Conservation (phyloP, 2,113 vertebrate genomes). For the Vicugna pacos region DNA sequence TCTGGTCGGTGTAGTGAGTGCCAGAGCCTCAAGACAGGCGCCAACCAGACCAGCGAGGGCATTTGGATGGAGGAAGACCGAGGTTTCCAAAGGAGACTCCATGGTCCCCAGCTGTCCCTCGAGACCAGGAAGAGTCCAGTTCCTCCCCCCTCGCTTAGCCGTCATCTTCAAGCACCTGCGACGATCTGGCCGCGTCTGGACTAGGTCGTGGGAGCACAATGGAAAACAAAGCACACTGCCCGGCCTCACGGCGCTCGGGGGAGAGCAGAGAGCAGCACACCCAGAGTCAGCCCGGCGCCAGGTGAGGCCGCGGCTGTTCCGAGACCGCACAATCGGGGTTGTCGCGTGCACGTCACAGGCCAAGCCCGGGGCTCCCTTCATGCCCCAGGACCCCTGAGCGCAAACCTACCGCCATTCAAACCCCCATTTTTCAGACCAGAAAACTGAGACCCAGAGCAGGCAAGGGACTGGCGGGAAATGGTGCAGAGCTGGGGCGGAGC, state of each 20-base stretch:
- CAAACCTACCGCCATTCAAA: too few relatives aligned
- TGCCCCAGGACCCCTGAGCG: background rate
- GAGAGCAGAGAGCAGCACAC: background rate
- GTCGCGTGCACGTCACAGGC: accelerated
- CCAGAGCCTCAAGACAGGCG: background rate
- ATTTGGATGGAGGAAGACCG: background rate
- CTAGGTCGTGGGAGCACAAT: background rate
- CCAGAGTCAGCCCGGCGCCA: background rate
- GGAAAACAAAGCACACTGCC: background rate
- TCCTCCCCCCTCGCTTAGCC: background rate
- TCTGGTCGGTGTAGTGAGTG: background rate
- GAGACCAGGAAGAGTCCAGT: background rate
- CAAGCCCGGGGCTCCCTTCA: accelerated
- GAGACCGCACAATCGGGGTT: accelerated
- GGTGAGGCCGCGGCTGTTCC: background rate
- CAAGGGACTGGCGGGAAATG: background rate
- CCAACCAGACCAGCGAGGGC: too few relatives aligned
- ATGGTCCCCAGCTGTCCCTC: background rate
- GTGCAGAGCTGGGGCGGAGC: accelerated
- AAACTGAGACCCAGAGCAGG: background rate
- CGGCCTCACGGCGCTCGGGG: accelerated
- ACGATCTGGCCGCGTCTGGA: background rate
- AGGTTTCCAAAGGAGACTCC: background rate
- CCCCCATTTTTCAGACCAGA: background rate
- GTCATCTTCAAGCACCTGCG: background rate